Base-by-base conservation (phyloP, 2,113 vertebrate species). In the Rhodinocichla rosea region DNA sequence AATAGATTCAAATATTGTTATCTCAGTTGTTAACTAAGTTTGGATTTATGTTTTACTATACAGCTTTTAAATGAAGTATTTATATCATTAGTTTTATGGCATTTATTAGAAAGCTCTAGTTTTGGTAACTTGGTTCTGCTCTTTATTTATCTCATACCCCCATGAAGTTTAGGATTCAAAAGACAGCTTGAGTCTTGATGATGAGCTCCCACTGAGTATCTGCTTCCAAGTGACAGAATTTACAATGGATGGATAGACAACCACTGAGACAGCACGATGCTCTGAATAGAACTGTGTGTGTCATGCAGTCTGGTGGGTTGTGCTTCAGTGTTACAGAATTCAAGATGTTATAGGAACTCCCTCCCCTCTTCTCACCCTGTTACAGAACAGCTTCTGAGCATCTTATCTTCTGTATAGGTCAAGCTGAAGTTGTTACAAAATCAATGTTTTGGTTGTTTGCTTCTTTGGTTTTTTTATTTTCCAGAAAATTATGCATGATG, bases 401-500 rank as follows among this genome's bases (percentile, higher is more conserved):
- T 45, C 33, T 28, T 44, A 45, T 6, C 30, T 90, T 60, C 39
- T 55, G 21, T 73, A 30, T 15, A 59, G 50, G 26, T 42, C 35
- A 84, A 45, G n/a, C 40, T 67, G 63, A 79, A 79, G 27, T 83
- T 3, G 2, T 40, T 73, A 35, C 1, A 19, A 64, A 67, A 30
- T 87, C 68, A 30, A 44, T 65, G 11, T 56, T 90, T 53, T 86
- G 18, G 4, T 12, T 9, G 9, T 24, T 15, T 53, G 19, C 7
- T 45, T 32, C 4, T 55, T 37, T 39, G 7, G 15, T 27, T 6
- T 27, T 75, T 15, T 74, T 21, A 47, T 74, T 90, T 93, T 78
- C 45, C 97, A 99, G 99, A 99, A 99, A 94, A 98, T 99, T 75
- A 99, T 99, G 99, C 99, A 99, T 3, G 99, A 99, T 95, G 99